phyloP scores from a whole-genome alignment of 2,888 invertebrate species.

The Lasioglossum malachurum region DNA sequence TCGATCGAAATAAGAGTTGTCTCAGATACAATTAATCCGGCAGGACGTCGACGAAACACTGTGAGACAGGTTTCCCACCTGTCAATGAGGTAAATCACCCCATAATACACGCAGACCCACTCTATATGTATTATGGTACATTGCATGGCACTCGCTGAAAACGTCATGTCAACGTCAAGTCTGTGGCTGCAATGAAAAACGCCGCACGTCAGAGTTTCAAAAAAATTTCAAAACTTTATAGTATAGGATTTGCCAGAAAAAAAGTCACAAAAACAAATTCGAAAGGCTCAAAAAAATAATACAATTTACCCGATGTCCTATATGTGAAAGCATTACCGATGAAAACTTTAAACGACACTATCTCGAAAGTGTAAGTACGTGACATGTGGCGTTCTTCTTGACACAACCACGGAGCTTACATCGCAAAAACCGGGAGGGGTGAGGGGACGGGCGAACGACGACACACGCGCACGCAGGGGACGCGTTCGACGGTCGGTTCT shows the following conservation, averaged over 20 bases:
- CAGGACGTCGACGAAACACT: background rate
- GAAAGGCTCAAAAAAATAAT: no score
- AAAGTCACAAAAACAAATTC: no score
- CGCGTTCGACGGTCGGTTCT: conserved; percentile 2
- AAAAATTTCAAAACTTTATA: no score
- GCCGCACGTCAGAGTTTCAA: no score
- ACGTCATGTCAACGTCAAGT: background rate
- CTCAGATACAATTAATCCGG: background rate
- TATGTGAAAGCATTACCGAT: no score
- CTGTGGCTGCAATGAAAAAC: no score
- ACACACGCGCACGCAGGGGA: background rate
- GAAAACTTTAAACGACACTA: no score
- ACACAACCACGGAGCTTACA: no score
- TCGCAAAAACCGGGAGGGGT: background rate
- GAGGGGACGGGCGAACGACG: background rate
- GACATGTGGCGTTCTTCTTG: no score
- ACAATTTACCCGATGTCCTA: no score
- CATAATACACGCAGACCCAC: background rate
- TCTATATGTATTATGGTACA: background rate
- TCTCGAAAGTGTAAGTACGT: no score
- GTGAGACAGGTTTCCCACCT: background rate
- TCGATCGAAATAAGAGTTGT: background rate
- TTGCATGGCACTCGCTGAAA: background rate
- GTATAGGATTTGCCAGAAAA: no score
- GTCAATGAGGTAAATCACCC: background rate